phyloP scores from a whole-genome alignment of 2,888 invertebrate genomes.

The Himalopsyche kuldschensis region DNA sequence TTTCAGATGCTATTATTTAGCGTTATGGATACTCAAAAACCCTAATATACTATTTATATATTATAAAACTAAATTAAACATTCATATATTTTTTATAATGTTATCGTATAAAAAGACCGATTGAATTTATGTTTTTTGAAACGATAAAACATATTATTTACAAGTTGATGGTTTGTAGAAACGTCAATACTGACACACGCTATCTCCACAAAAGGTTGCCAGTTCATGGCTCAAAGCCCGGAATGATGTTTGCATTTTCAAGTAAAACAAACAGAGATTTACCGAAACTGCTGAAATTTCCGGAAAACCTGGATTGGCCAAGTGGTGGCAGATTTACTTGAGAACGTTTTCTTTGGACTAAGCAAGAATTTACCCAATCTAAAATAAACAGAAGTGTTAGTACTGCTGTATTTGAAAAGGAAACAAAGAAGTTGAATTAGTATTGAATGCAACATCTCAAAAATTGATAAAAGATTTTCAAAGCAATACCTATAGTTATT shows the following conservation, averaged over 20 bases:
- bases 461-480: no score
- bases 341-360: background rate
- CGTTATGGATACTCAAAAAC: no score
- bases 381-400: background rate
- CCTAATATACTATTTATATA: no score
- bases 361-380: background rate
- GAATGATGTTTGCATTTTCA: background rate
- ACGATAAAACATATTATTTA: no score
- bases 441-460: background rate
- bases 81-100: no score
- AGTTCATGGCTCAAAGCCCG: background rate
- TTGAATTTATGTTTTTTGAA: no score
- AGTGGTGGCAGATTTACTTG: background rate
- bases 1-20: no score
- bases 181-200: no score
- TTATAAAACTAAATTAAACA: no score
- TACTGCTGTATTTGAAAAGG: background rate
- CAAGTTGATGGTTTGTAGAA: no score
- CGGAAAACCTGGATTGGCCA: background rate
- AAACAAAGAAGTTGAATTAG: background rate
- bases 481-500: no score
- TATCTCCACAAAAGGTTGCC: background rate
- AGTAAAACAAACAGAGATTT: conserved; percentile 1
- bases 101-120: no score
- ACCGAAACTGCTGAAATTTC: background rate